Evolutionary conservation across 2,888 invertebrate genomes (phyloP), one percentile per base, ranked within the genome.

Genomic region (Apamea anceps): DNA sequence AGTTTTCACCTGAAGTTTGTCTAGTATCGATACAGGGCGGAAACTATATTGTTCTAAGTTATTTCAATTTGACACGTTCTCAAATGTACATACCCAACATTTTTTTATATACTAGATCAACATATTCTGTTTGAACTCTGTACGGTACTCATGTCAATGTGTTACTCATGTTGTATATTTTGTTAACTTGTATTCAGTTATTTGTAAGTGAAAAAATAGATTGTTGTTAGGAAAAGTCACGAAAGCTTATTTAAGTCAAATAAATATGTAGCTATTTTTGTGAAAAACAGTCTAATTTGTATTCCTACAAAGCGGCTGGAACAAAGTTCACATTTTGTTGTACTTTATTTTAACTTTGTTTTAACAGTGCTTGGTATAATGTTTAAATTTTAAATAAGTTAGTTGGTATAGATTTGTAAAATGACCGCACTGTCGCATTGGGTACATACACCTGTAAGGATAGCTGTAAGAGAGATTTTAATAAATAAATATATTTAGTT

Each of bases 1-100:
- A 82, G 79, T 74, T 82, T 75, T 48, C 57, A 37, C 57, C 48
- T 37, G 54, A 81, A 85, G 57, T 85, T 80, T 51, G 77, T 60
- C 71, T 54, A 54, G 32, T 48, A 60, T 67, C 62, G 72, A 75
- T 79, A 79, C 75, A n/a, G 45, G 18, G 12, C n/a, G 37, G 65
- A 18, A 6, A n/a, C 12, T 37, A 25, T 28, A 25, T 28, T 15
- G 51, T 15, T 25, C 45, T 25, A 51, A 63, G 13, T 37, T 62
- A 37, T 54, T 48, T 1, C 4, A 42, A 66, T 54, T 28, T 37
- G 15, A 73, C 62, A 57, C 7, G 21, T 32, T 8, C 25, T 37
- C 6, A 12, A 8, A 45, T 18, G 8, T 13, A n/a, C 1, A 0
- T 13, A 37, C 18, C 60, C 25, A 28, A 37, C 2, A 18, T 2